These are phyloP conservation scores for Trialeurodes vaporariorum DNA, from an alignment of 1,140 invertebrate genomes.

Conservation along the genomic window DNA sequence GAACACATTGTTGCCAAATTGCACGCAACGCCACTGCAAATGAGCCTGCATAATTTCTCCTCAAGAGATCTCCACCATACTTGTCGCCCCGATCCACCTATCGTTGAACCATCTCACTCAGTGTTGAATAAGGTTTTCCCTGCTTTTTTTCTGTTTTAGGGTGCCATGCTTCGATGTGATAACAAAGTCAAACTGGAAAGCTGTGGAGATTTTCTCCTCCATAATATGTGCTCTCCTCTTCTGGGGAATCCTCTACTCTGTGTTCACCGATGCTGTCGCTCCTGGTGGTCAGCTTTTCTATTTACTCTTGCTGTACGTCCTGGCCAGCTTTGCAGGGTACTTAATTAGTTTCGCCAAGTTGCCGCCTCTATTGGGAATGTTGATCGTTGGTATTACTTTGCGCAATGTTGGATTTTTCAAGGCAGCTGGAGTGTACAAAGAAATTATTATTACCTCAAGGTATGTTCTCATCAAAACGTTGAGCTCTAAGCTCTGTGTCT, in stretches of 20 bases:
- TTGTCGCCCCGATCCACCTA: no score
- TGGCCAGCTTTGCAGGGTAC: conserved; percentile 17
- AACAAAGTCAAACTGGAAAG: background rate
- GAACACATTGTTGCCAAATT: no score
- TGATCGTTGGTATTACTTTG: conserved; percentile 22
- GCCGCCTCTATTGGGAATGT: conserved; percentile 25
- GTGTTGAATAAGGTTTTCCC: no score
- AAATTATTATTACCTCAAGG: conserved; percentile 21
- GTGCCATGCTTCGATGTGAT: background rate
- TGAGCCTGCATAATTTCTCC: no score
- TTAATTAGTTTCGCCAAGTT: conserved; percentile 13
- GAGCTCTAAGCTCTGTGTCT: no score
- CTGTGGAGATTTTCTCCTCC: background rate
- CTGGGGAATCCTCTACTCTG: conserved; percentile 38
- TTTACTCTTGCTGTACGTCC: conserved; percentile 41
- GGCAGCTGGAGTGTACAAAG: conserved; percentile 18
- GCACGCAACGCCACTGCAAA: no score
- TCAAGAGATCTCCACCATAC: no score
- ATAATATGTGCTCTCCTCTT: conserved; percentile 3
- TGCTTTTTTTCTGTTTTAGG: no score
- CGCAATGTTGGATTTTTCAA: conserved; percentile 21
- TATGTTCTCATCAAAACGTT: no score
- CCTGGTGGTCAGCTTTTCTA: conserved; percentile 64
- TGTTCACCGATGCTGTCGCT: conserved; percentile 58
- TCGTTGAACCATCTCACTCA: no score